Conservation (phyloP, 2,797 vertebrate species). For the Aeoliscus strigatus region DNA sequence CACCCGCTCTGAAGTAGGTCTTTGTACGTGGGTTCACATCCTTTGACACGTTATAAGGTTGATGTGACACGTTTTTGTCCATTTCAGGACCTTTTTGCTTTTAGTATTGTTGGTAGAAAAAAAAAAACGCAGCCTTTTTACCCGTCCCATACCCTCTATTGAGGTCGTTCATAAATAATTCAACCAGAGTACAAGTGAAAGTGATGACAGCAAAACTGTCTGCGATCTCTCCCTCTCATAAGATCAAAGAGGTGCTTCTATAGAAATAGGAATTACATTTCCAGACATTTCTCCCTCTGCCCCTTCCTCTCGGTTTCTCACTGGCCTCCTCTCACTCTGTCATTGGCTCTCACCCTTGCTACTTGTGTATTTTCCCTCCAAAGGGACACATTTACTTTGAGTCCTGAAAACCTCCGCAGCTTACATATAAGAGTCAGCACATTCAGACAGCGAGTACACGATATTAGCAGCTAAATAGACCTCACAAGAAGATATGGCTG, state of each 20-base stretch:
- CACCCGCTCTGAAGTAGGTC: slow-evolving; percentile 61
- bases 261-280: slow-evolving; percentile 80
- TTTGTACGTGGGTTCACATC: slow-evolving; percentile 62
- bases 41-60: slow-evolving; percentile 69
- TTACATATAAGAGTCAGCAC: slow-evolving; percentile 63
- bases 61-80: slow-evolving; percentile 71
- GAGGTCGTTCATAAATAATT: slow-evolving; percentile 85
- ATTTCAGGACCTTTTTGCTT: slow-evolving; percentile 62
- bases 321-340: slow-evolving; percentile 22
- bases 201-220: slow-evolving; percentile 82
- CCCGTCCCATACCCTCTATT: slow-evolving; percentile 74
- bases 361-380: slow-evolving; percentile 50
- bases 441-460: slow-evolving; percentile 69
- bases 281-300: slow-evolving; percentile 64
- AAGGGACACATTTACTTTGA: slow-evolving; percentile 67
- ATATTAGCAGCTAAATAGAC: slow-evolving; percentile 75
- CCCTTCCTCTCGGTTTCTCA: slow-evolving; percentile 16
- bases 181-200: slow-evolving; percentile 77
- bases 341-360: slow-evolving; percentile 22
- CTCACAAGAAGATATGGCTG: slow-evolving; percentile 67
- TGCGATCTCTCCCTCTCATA: slow-evolving; percentile 74
- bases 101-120: slow-evolving; percentile 69
- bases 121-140: slow-evolving; percentile 76
- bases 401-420: slow-evolving; percentile 59
- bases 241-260: slow-evolving; percentile 79